Percentiles rank a stretch among this genome's conserved stretches.
These are phyloP conservation scores for Rhinolophus sinicus DNA, from an alignment of 2,113 vertebrate genomes.

Conservation along the genomic window DNA sequence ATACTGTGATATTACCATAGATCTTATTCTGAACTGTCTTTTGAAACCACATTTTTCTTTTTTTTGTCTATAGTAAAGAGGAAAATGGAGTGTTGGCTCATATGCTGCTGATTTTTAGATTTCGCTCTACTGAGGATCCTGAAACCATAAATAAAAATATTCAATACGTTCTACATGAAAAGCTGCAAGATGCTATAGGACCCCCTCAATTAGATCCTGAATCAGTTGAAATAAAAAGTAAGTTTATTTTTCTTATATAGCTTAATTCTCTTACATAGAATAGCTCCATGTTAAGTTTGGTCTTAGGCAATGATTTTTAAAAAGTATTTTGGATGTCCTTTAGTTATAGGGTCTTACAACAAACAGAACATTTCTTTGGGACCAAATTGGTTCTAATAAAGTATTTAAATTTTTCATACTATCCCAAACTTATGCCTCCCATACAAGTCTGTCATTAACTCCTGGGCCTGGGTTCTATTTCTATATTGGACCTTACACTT, in stretches of 20 bases:
- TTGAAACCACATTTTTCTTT: background rate
- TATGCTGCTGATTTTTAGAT: slow-evolving; percentile 77
- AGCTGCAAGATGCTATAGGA: slow-evolving; percentile 53
- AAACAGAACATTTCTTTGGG: background rate
- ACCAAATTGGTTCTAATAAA: background rate
- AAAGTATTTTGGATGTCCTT: background rate
- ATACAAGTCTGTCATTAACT: background rate
- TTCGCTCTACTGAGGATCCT: slow-evolving; percentile 70
- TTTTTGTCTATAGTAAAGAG: slow-evolving; percentile 59
- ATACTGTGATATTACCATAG: background rate
- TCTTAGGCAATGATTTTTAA: background rate
- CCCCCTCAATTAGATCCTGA: slow-evolving; percentile 64
- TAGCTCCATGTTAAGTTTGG: background rate
- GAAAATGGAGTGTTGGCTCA: slow-evolving; percentile 65
- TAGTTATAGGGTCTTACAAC: background rate
- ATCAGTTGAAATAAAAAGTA: slow-evolving; percentile 76
- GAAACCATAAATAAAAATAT: slow-evolving; percentile 61
- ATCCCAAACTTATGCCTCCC: background rate
- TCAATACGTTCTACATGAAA: slow-evolving; percentile 64
- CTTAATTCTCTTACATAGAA: background rate
- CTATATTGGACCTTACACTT: background rate
- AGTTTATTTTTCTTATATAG: slow-evolving; percentile 28
- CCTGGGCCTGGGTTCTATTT: background rate
- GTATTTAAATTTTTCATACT: background rate
- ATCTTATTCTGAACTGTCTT: background rate